Base-by-base conservation (phyloP, 2,888 invertebrate species). In the Calameuta pallipes region DNA sequence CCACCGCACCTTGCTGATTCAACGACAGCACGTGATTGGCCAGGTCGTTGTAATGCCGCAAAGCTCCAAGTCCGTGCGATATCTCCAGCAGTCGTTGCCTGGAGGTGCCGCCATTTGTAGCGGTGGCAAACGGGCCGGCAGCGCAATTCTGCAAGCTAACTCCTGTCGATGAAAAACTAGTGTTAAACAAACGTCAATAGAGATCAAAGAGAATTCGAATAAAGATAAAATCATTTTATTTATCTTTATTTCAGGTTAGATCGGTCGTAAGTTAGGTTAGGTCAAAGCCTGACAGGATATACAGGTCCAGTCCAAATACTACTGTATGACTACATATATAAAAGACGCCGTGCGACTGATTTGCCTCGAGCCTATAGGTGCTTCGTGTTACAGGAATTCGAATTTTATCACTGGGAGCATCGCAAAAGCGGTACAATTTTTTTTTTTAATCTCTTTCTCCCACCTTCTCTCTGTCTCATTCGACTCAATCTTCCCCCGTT, bases 21-120 rank as follows among this genome's bases (percentile, higher is more conserved):
- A 91, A 83, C 80, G 96, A 96, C 78, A 98, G 94, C 93, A 97
- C 96, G 90, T 97, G 97, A 89, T 97, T 96, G 9, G 97, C 97
- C 89, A 98, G 94, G 92, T 98, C 97, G 90, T 90, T 91, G 86
- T 97, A 98, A 89, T 97, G 97, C 84, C 97, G 93, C 84, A 97
- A 93, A 76, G 91, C 91, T 11, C 84, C 97, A 94, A 92, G 95
- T 94, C 92, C 97, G 93, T 93, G 93, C 71, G 97, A 96, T 84
- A 97, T 92, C 91, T 97, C 97, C 87, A 97, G 92, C 11, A 97
- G 93, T 82, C 97, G 93, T 91, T 97, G 96, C 89, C 96, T 96
- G 1, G 96, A 96, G 33, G 87, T 83, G 75, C 89, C 89, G 73
- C 88, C 87, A 84, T 87, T 88, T 80, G 88, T 90, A 79, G 85